Conservation (phyloP, 2,888 invertebrate genomes). For the Bellardia bayeri region DNA sequence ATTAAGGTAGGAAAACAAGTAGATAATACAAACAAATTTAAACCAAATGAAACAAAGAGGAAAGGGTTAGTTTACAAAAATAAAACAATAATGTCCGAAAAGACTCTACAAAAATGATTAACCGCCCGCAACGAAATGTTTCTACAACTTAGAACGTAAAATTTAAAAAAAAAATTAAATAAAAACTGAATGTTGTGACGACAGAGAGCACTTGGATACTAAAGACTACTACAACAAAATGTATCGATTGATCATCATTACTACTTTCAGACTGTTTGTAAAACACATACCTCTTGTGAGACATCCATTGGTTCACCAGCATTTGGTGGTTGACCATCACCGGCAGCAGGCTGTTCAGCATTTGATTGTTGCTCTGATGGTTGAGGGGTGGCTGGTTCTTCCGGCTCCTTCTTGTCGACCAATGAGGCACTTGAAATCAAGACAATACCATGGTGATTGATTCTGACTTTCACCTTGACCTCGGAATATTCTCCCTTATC, state of each 20-base stretch:
- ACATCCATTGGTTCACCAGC: constrained; percentile 84
- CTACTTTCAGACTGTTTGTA: background rate
- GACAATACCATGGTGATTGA: constrained; percentile 97
- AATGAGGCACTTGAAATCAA: constrained; percentile 93
- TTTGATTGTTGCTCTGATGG: constrained; percentile 80
- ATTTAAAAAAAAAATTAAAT: background rate
- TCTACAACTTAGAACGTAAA: constrained; percentile 49
- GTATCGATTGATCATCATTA: background rate
- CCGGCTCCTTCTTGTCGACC: constrained; percentile 89
- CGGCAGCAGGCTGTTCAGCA: constrained; percentile 77
- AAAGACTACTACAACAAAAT: constrained; percentile 58
- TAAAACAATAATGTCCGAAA: constrained; percentile 26
- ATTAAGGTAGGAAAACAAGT: constrained; percentile 23
- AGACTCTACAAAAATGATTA: constrained; percentile 33
- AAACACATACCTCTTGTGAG: constrained; percentile 85
- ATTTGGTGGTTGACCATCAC: constrained; percentile 76
- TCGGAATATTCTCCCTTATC: constrained; percentile 96
- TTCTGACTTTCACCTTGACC: constrained; percentile 97
- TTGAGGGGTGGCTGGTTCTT: constrained; percentile 79
- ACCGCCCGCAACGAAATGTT: constrained; percentile 35
- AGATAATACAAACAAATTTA: constrained; percentile 24
- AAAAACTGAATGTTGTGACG: constrained; percentile 64
- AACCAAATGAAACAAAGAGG: constrained; percentile 41
- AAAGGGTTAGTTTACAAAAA: constrained; percentile 40
- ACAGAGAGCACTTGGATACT: constrained; percentile 55